These are phyloP conservation scores for Holacanthella duospinosa DNA, from an alignment of 2,888 invertebrate genomes.

Conservation along the genomic window DNA sequence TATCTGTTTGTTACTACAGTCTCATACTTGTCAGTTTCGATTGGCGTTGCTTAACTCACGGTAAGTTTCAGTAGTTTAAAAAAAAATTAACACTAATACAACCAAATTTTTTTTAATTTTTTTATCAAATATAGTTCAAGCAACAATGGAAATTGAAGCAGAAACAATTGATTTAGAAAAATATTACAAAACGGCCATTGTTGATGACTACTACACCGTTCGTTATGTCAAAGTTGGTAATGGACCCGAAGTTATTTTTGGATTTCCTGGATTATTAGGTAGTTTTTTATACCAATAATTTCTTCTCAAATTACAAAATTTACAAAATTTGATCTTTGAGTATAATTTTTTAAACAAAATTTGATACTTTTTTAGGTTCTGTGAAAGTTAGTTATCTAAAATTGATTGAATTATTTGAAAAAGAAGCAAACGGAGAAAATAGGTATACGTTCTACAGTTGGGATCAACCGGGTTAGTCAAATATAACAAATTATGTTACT, in stretches of 20 bases:
- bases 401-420: not conserved
- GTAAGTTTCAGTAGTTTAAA: too few relatives aligned
- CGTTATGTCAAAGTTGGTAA: not conserved
- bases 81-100: too few relatives aligned
- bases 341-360: too few relatives aligned
- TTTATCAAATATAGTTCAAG: too few relatives aligned
- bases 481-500: not conserved
- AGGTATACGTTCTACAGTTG: not conserved
- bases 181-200: not conserved
- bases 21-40: not conserved
- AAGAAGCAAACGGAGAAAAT: not conserved
- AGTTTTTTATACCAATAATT: not conserved
- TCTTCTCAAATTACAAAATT: too few relatives aligned
- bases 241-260: not conserved
- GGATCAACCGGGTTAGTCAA: not conserved
- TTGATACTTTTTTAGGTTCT: not conserved
- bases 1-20: not conserved
- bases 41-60: too few relatives aligned
- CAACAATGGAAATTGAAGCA: too few relatives aligned
- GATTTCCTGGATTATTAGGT: not conserved
- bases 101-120: too few relatives aligned
- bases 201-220: not conserved
- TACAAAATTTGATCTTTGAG: too few relatives aligned
- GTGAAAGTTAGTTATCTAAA: not conserved
- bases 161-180: too few relatives aligned